A percentile compares a stretch with the other conserved stretches of the same genome.
phyloP scores from a whole-genome alignment of 2,797 vertebrate species.

The Columba guinea region DNA sequence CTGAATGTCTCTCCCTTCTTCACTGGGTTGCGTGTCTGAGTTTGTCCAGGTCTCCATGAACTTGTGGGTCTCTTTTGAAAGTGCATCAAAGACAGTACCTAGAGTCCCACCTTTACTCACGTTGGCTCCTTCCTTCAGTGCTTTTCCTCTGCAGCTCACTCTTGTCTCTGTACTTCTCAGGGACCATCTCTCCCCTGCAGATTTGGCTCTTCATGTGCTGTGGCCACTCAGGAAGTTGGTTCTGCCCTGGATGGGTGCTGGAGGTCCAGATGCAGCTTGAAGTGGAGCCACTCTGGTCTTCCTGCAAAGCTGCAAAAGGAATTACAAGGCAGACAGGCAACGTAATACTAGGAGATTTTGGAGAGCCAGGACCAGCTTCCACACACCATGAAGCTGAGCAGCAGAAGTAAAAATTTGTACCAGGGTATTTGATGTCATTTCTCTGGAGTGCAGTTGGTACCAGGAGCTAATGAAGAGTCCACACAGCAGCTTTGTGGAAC shows the following conservation, averaged over 20 bases:
- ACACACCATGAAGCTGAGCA: background rate
- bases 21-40: background rate
- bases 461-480: background rate
- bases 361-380: background rate
- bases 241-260: background rate
- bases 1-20: background rate
- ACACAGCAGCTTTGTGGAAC: background rate
- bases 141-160: background rate
- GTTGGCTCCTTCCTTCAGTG: background rate
- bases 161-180: background rate
- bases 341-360: background rate
- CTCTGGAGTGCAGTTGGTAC: background rate
- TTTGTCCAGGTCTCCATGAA: background rate
- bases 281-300: background rate
- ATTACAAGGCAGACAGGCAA: background rate
- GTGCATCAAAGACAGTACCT: background rate
- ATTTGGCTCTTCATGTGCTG: rapidly evolving
- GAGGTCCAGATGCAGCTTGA: background rate
- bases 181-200: background rate
- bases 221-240: background rate
- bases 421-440: background rate
- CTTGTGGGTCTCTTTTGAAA: background rate
- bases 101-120: background rate
- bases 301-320: background rate
- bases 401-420: background rate